Evolutionary conservation across 2,113 vertebrate genomes (phyloP), one percentile per base, ranked within the genome.

Genomic region (Saccopteryx bilineata): DNA sequence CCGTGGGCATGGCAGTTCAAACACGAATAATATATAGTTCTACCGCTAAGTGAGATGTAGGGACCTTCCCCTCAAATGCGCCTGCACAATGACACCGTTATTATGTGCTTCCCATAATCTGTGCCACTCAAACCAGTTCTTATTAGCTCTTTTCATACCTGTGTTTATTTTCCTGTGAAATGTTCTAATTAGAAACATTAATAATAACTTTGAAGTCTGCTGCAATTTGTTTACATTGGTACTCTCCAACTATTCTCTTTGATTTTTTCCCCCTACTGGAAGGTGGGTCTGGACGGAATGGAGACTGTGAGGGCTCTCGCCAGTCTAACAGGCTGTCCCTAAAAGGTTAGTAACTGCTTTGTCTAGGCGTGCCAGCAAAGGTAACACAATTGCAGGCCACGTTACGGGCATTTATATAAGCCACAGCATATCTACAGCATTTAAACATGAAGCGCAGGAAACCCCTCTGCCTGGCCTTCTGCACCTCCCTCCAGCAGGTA

Each of bases 151-250:
- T 39, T 39, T 39, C 39, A 39, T 39, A 39, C 39, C 39, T 39
- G 39, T 39, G 39, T 39, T 39, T 3, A 39, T 39, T 39, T 39
- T 39, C 3, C 39, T 39, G 2, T 39, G 39, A 39, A 39, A 39
- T 21, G 24, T 19, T 86, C 14, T 33, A 76, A 60, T 76, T 33
- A 92, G 48, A 85, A 91, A 66, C 54, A 69, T 46, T 74, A 79
- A 72, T 7, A 85, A 65, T 9, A 76, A 72, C 54, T 87, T 95
- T 79, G 26, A 84, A 58, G n/a, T 87, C 90, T 52, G 84, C 33
- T 80, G 26, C 65, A 65, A 52, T 63, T 58, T 93, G 65, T 60
- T 84, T 65, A 84, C 48, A 50, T 39, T 50, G 75, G 26, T 63
- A 33, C 17, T 92, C 61, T 87, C 39, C 68, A 91, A 56, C 4